phyloP scores from a whole-genome alignment of 2,888 invertebrate species.

The Phyllotreta striolata region DNA sequence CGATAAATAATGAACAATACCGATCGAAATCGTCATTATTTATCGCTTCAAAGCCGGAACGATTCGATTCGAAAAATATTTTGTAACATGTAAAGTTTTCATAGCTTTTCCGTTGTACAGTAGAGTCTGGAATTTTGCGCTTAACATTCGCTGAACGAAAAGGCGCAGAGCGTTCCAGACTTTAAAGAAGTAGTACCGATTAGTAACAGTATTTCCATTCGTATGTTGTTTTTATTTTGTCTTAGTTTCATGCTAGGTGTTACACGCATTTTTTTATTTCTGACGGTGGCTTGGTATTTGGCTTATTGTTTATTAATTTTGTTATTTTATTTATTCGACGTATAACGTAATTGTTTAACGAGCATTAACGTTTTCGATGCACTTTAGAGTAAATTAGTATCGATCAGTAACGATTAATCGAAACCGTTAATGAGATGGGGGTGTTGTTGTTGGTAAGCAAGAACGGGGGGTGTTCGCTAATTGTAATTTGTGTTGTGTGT shows the following conservation, averaged over 20 bases:
- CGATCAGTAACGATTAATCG: not conserved
- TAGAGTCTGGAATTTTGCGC: too few relatives aligned
- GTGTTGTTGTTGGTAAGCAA: slow-evolving; percentile 39
- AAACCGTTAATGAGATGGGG: slow-evolving; percentile 30
- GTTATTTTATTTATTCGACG: slow-evolving; percentile 32
- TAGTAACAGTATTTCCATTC: slow-evolving; percentile 4
- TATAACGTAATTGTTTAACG: slow-evolving; percentile 18
- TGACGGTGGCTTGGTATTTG: slow-evolving; percentile 40
- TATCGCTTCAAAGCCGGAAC: too few relatives aligned
- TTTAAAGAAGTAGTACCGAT: not conserved
- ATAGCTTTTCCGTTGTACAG: too few relatives aligned
- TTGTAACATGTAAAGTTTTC: too few relatives aligned
- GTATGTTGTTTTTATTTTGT: slow-evolving; percentile 3
- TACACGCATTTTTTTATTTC: slow-evolving; percentile 32
- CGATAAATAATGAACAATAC: too few relatives aligned
- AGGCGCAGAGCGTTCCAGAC: not conserved
- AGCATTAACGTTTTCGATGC: slow-evolving; percentile 43
- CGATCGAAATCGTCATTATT: too few relatives aligned
- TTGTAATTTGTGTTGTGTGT: slow-evolving; percentile 57
- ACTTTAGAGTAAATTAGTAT: not conserved
- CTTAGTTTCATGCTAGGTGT: slow-evolving; percentile 47
- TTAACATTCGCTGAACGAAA: too few relatives aligned
- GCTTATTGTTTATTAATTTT: slow-evolving; percentile 36
- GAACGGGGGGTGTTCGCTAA: slow-evolving; percentile 54
- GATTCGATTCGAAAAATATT: too few relatives aligned